Base-by-base conservation (phyloP, 2,113 vertebrate genomes). In the Brachyhypopomus gauderio region DNA sequence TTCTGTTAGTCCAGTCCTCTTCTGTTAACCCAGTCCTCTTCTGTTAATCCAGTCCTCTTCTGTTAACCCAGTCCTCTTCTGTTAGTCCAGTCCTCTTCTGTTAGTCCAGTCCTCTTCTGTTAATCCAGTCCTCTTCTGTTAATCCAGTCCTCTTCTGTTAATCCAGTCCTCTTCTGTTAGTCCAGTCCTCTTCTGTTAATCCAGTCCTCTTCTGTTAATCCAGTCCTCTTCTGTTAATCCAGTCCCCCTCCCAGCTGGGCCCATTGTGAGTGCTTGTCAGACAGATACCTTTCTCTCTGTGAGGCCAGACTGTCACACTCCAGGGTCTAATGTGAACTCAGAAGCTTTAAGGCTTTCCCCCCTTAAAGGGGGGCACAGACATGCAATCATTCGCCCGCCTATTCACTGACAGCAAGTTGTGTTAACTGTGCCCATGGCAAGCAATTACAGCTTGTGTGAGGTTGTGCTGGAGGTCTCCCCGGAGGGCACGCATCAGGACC, bases 241-340 rank as follows among this genome's bases (percentile, higher is more conserved):
- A 75, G 70, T 77, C 45, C 45, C 9, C 45, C 45, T 14, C 12
- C 2, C 45, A 14, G 45, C 45, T 77, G 67, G 64, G 45, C 81
- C 76, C 81, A 72, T 23, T 34, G 76, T 67, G 74, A 80, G 66
- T 25, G 5, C 66, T 71, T 86, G 78, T 83, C 78, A 83, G 64
- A 52, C 70, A 60, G 70, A 83, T 87, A 64, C 16, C 69, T 59
- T 75, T 70, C 23, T 80, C 59, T 63, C 64, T 60, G 27, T 20
- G 36, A 73, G 62, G 56, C 60, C 64, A 60, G 48, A 64, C 64
- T 78, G 66, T 72, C 78, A 79, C 58, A 80, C 72, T 78, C 77
- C 56, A 45, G 70, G 73, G 71, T 74, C 79, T 83, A 78, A 83
- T 78, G 48, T 73, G 67, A 80, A 79, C 78, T 81, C 55, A 81